Evolutionary conservation across 1,140 invertebrate species (phyloP).

Genomic region (Bicyclus anynana): DNA sequence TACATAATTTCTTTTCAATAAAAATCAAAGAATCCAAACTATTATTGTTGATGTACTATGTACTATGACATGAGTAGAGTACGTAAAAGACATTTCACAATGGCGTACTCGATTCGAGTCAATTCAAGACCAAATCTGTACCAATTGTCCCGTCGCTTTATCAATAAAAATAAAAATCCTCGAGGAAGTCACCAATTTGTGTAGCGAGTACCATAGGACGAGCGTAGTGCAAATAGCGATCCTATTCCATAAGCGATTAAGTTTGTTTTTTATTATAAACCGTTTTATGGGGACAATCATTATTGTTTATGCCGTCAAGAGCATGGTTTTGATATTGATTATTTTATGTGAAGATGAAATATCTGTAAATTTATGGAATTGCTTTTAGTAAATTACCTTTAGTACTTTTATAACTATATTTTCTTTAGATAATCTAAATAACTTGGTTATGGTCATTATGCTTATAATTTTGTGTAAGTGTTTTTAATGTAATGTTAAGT

Average conservation of each 20-base stretch:
- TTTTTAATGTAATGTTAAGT: too few relatives aligned
- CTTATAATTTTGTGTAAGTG: too few relatives aligned
- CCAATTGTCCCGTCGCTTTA: slow-evolving; percentile 62
- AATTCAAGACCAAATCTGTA: slow-evolving; percentile 63
- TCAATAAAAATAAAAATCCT: slow-evolving; percentile 72
- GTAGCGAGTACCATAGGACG: slow-evolving; percentile 19
- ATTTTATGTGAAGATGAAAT: not conserved
- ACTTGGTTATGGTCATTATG: too few relatives aligned
- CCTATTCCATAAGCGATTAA: slow-evolving; percentile 6
- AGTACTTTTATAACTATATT: too few relatives aligned
- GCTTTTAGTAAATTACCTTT: too few relatives aligned
- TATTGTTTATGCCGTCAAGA: not conserved
- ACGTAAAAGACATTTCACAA: slow-evolving; percentile 14
- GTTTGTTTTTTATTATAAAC: not conserved
- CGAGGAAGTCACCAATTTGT: slow-evolving; percentile 68
- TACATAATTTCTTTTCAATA: too few relatives aligned
- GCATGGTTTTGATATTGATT: not conserved
- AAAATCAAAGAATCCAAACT: too few relatives aligned
- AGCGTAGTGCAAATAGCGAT: not conserved
- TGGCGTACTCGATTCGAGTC: slow-evolving; percentile 26
- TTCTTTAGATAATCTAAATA: too few relatives aligned
- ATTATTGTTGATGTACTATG: not conserved
- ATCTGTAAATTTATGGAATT: not conserved
- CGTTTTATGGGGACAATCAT: slow-evolving; percentile 3
- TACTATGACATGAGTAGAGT: not conserved